phyloP scores from a whole-genome alignment of 2,888 invertebrate species.

The Acanthococcus lagerstroemiae region DNA sequence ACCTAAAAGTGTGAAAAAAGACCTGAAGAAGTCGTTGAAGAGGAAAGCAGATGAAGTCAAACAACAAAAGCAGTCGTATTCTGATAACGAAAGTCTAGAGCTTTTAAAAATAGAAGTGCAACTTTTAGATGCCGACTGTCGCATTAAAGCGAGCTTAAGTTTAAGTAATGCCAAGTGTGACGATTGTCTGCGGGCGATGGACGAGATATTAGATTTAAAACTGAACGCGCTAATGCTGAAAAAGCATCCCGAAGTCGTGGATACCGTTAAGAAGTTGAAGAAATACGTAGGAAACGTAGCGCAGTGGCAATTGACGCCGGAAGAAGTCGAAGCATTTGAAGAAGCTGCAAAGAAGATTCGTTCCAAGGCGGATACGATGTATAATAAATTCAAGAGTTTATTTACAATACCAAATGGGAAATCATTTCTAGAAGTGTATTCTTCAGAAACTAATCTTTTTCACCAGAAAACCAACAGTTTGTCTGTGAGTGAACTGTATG shows the following conservation, averaged over 20 bases:
- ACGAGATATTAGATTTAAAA: conserved; percentile 50
- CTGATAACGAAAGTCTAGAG: conserved; percentile 22
- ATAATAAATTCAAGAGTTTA: conserved; percentile 49
- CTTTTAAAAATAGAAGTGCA: conserved; percentile 55
- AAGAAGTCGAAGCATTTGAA: conserved; percentile 45
- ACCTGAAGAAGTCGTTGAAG: conserved; percentile 17
- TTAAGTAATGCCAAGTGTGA: conserved; percentile 62
- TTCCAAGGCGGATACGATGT: conserved; percentile 55
- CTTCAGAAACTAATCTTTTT: conserved; percentile 56
- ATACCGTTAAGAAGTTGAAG: conserved; percentile 58
- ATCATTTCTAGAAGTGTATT: conserved; percentile 63
- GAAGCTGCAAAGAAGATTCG: conserved; percentile 48
- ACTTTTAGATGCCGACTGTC: conserved; percentile 54
- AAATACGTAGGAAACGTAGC: conserved; percentile 65
- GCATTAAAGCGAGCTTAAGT: conserved; percentile 56
- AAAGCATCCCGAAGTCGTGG: conserved; percentile 67
- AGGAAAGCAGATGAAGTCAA: conserved; percentile 18
- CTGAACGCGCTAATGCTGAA: conserved; percentile 65
- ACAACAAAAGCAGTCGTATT: not conserved
- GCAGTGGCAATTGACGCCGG: conserved; percentile 57
- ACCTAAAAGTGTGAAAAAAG: conserved; percentile 19
- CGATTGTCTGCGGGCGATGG: conserved; percentile 57
- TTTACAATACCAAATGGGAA: conserved; percentile 53
- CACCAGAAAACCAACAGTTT: conserved; percentile 56
- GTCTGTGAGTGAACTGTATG: conserved; percentile 49